These are phyloP conservation scores for Pampus argenteus DNA, from an alignment of 2,797 vertebrate genomes.

Conservation along the genomic window DNA sequence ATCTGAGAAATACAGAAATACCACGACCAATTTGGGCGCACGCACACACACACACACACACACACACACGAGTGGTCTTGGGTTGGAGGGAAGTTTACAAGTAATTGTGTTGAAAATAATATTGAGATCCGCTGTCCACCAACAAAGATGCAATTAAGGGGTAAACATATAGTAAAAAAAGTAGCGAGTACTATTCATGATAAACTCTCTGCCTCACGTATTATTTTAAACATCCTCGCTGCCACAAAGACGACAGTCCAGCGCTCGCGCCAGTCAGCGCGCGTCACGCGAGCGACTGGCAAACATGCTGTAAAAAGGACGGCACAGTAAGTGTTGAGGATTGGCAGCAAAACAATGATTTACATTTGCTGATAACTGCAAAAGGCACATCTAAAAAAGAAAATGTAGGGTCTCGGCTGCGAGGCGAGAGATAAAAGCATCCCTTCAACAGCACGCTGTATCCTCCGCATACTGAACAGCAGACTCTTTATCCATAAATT, in stretches of 20 bases:
- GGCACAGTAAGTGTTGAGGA: slow-evolving; percentile 31
- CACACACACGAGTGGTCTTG: slow-evolving; percentile 21
- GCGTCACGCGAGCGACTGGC: slow-evolving; percentile 27
- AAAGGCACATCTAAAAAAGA: slow-evolving; percentile 59
- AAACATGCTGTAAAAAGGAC: slow-evolving; percentile 11
- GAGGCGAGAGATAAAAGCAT: slow-evolving; percentile 69
- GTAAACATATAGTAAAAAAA: too few species aligned
- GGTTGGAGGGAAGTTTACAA: slow-evolving; percentile 35
- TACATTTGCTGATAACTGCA: slow-evolving; percentile 61
- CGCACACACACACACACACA: too few species aligned
- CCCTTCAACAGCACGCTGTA: slow-evolving; percentile 41
- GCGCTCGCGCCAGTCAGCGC: slow-evolving; percentile 5
- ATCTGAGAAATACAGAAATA: slow-evolving; percentile 44
- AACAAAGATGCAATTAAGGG: too few species aligned
- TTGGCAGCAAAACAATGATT: slow-evolving; percentile 63
- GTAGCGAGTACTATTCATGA: too few species aligned
- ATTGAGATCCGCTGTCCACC: slow-evolving; percentile 9
- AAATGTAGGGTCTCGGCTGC: slow-evolving; percentile 58
- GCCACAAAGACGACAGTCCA: not conserved
- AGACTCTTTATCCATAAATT: slow-evolving; percentile 66
- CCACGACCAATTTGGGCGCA: slow-evolving; percentile 12
- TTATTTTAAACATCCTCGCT: slow-evolving; percentile 14
- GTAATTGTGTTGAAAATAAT: slow-evolving; percentile 29
- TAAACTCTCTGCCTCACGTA: not conserved
- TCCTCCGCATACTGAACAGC: slow-evolving; percentile 69